Base-by-base conservation (phyloP, 2,113 vertebrate genomes). In the Geococcyx californianus region DNA sequence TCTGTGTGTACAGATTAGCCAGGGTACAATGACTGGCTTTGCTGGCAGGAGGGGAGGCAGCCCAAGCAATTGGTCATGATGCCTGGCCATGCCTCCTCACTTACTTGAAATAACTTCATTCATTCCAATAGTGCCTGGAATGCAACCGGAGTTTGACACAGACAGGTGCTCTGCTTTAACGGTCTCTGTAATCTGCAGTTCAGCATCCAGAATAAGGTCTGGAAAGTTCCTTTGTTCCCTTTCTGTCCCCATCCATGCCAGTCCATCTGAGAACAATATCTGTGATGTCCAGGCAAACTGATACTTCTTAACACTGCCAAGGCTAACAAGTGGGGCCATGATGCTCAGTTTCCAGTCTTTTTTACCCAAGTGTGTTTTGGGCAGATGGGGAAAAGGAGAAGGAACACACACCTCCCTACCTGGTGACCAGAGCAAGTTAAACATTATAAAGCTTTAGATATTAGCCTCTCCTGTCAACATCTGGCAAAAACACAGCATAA, bases 241-340 rank as follows among this genome's bases (percentile, higher is more conserved):
- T 51, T 76, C 78, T 58, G n/a, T 55, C 56, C 40, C 36, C 3
- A 2, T 40, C 58, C 77, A 13, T 9, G 44, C 28, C 59, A 90
- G 63, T 69, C 76, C 78, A 40, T 75, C 68, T 44, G 11, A 15
- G 55, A 72, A 28, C 44, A 94, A 82, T 89, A 66, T 67, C 45
- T 52, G 49, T 93, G 86, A 38, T 82, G 47, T 86, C 54, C 87
- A 86, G 17, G 55, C 78, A 93, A 92, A 86, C 55, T 84, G 78
- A 78, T 90, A 79, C 29, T 87, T 81, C 79, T 84, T 45, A 45
- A 52, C 55, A 14, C 17, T 55, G 29, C 73, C 40, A 42, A 42
- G 26, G 47, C 36, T 64, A 80, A 72, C 20, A 87, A 23, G 45
- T 19, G 52, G 52, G 42, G 62, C 24, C 34, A 44, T 21, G 28